Percentiles rank a stretch among this genome's conserved stretches.
Conservation (phyloP, 2,113 vertebrate species). For the Axis porcinus region DNA sequence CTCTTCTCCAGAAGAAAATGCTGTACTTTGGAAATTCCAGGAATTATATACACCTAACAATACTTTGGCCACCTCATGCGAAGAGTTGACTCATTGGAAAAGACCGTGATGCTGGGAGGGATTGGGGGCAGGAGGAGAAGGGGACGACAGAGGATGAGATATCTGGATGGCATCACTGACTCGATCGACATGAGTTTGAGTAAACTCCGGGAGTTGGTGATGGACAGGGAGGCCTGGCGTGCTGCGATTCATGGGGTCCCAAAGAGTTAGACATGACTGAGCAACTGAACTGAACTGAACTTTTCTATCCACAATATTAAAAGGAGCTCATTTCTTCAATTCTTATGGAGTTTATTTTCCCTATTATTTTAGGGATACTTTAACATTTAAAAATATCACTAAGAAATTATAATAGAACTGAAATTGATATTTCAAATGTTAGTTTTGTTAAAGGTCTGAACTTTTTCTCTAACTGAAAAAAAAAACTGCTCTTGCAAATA, state of each 20-base stretch:
- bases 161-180: too few relatives aligned
- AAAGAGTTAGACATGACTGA: too few relatives aligned
- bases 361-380: not conserved
- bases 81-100: too few relatives aligned
- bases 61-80: too few relatives aligned
- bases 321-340: not conserved
- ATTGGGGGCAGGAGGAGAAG: too few relatives aligned
- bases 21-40: not conserved
- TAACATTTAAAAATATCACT: not conserved
- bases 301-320: not conserved
- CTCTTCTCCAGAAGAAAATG: not conserved
- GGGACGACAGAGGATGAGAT: too few relatives aligned
- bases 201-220: too few relatives aligned
- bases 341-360: not conserved
- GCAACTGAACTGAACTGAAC: not conserved
- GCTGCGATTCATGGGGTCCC: too few relatives aligned
- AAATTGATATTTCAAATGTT: slow-evolving; percentile 16
- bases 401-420: not conserved
- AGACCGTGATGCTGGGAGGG: too few relatives aligned
- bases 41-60: not conserved
- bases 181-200: too few relatives aligned
- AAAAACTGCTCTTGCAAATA: not conserved
- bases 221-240: too few relatives aligned
- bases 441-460: not conserved
- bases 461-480: not conserved